Evolutionary conservation across 2,113 vertebrate genomes (phyloP).

Genomic region (Turdus rufiventris): DNA sequence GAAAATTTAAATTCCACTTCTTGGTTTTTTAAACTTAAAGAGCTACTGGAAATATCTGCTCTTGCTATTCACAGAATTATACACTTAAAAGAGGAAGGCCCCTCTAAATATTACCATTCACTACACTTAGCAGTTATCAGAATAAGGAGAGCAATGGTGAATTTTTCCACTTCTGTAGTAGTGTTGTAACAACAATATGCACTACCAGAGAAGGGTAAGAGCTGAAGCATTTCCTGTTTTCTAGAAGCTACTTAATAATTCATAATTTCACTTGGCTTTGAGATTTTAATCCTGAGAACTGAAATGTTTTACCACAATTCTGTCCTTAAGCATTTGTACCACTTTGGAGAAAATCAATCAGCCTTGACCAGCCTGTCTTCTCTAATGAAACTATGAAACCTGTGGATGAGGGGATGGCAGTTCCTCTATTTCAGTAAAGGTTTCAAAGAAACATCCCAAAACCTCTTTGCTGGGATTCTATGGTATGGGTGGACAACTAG

Average conservation of each 20-base stretch:
- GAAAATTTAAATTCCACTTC: background rate
- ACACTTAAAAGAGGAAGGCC: background rate
- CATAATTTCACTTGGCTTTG: background rate
- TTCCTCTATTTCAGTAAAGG: background rate
- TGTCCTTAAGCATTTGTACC: background rate
- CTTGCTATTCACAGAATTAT: background rate
- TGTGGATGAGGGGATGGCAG: background rate
- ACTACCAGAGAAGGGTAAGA: background rate
- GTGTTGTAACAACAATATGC: background rate
- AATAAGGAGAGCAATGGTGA: background rate
- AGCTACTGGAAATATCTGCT: background rate
- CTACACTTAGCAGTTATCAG: background rate
- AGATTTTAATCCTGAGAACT: background rate
- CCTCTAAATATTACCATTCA: background rate
- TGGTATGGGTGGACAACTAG: background rate
- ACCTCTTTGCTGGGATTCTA: background rate
- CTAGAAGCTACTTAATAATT: background rate
- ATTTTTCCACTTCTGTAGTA: background rate
- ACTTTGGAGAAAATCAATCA: background rate
- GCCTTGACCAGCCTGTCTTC: background rate
- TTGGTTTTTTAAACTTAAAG: background rate
- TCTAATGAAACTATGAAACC: background rate
- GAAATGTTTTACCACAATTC: background rate
- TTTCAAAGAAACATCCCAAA: background rate
- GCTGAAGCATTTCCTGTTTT: background rate